A percentile compares a stretch with the other conserved stretches of the same genome.
These are phyloP conservation scores for Papilio demoleus DNA, from an alignment of 2,888 invertebrate species.

Conservation along the genomic window DNA sequence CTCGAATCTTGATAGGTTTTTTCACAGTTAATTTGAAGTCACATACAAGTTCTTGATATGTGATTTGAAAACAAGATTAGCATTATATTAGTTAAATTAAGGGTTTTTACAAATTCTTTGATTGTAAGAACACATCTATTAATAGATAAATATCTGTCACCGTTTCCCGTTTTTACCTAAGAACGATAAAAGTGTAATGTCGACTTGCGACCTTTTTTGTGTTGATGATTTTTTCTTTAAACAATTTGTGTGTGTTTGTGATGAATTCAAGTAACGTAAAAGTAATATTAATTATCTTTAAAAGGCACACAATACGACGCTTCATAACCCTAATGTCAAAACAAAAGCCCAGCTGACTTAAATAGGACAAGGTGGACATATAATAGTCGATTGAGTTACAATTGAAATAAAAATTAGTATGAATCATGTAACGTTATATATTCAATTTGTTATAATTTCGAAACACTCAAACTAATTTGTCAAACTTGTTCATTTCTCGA, in stretches of 20 bases:
- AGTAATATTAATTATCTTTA: conserved; percentile 1
- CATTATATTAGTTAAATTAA: background rate
- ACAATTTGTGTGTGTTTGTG: too few species aligned
- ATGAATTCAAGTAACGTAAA: conserved; percentile 1
- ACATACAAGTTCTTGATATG: background rate
- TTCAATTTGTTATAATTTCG: background rate
- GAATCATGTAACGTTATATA: background rate
- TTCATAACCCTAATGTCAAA: background rate
- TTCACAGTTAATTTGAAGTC: conserved; percentile 10
- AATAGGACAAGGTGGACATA: background rate
- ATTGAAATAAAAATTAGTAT: background rate
- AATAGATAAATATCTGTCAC: too few species aligned
- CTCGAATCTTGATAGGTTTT: conserved; percentile 28
- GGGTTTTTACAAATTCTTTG: conserved; percentile 6
- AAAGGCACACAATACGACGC: conserved; percentile 13
- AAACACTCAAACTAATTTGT: background rate
- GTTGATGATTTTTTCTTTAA: too few species aligned
- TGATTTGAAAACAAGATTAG: conserved; percentile 6
- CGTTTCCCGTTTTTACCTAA: too few species aligned
- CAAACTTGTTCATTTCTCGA: background rate
- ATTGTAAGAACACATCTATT: background rate
- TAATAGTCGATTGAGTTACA: background rate
- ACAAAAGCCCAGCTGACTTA: conserved; percentile 7
- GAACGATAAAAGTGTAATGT: too few species aligned
- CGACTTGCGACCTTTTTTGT: too few species aligned